Conservation (phyloP, 2,888 invertebrate genomes). For the Peribatodes rhomboidaria region DNA sequence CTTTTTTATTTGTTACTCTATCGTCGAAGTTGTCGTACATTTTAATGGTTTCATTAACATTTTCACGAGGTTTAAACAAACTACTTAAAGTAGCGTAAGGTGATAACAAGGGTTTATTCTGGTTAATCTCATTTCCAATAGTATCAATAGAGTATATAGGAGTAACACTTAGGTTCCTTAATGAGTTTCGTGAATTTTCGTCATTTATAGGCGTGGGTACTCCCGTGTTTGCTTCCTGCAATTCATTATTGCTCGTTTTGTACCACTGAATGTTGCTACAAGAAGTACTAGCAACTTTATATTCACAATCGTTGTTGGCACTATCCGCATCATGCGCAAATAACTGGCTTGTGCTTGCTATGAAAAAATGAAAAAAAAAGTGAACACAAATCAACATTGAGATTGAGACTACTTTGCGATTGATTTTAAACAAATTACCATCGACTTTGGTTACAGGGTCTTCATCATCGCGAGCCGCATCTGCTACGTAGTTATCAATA, state of each 20-base stretch:
- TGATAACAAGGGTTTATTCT: slow-evolving; percentile 15
- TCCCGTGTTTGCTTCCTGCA: slow-evolving; percentile 36
- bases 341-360: slow-evolving; percentile 21
- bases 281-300: slow-evolving; percentile 53
- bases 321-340: neutral
- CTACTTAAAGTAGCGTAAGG: slow-evolving; percentile 20
- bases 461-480: too few species aligned
- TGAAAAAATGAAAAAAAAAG: slow-evolving; percentile 7
- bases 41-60: neutral
- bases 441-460: slow-evolving; percentile 6
- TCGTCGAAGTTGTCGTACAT: slow-evolving; percentile 17
- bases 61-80: slow-evolving; percentile 26
- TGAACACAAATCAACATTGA: neutral
- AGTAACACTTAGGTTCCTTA: slow-evolving; percentile 57
- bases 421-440: slow-evolving; percentile 12
- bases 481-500: neutral
- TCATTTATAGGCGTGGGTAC: slow-evolving; percentile 11
- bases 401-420: neutral
- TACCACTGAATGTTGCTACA: slow-evolving; percentile 36
- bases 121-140: slow-evolving; percentile 42
- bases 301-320: slow-evolving; percentile 17
- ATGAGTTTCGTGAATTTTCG: slow-evolving; percentile 37
- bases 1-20: slow-evolving; percentile 15
- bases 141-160: slow-evolving; percentile 66
- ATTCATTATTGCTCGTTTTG: slow-evolving; percentile 30